Conservation (phyloP, 1,140 invertebrate genomes). For the Euwallacea similis region DNA sequence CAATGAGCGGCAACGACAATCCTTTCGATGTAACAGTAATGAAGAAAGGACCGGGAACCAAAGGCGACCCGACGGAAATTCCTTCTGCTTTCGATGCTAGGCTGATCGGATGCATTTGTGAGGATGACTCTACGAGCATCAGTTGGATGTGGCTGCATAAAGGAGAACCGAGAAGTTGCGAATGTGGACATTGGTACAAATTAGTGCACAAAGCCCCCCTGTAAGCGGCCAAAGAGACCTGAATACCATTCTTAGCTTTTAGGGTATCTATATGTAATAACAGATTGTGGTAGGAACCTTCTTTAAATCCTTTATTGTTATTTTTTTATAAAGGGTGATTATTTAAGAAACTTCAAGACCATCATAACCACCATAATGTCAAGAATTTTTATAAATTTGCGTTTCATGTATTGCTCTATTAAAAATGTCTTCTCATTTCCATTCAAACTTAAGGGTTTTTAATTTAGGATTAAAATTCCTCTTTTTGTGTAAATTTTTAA, state of each 20-base stretch:
- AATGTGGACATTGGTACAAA: slow-evolving; percentile 97
- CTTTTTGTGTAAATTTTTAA: no score
- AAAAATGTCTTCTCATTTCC: no score
- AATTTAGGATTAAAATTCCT: no score
- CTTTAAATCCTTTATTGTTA: no score
- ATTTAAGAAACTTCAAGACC: no score
- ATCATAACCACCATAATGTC: no score
- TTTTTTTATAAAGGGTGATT: no score
- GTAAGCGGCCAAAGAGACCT: slow-evolving; percentile 54
- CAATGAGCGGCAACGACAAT: slow-evolving; percentile 83
- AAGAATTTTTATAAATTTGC: no score
- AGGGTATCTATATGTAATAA: no score
- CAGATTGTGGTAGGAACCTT: neutral
- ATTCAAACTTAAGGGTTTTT: no score
- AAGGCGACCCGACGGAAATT: slow-evolving; percentile 84
- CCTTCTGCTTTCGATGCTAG: slow-evolving; percentile 86
- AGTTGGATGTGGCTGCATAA: slow-evolving; percentile 94
- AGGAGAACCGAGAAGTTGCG: slow-evolving; percentile 86
- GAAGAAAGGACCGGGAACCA: slow-evolving; percentile 79
- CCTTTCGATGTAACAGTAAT: slow-evolving; percentile 84
- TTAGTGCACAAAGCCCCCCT: slow-evolving; percentile 71
- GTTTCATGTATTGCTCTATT: no score
- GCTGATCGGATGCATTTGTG: slow-evolving; percentile 94
- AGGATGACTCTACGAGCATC: slow-evolving; percentile 85
- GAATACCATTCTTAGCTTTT: no score